Percentiles rank a stretch among this genome's conserved stretches.
Conservation (phyloP, 2,888 invertebrate genomes). For the Prenolepis imparis region DNA sequence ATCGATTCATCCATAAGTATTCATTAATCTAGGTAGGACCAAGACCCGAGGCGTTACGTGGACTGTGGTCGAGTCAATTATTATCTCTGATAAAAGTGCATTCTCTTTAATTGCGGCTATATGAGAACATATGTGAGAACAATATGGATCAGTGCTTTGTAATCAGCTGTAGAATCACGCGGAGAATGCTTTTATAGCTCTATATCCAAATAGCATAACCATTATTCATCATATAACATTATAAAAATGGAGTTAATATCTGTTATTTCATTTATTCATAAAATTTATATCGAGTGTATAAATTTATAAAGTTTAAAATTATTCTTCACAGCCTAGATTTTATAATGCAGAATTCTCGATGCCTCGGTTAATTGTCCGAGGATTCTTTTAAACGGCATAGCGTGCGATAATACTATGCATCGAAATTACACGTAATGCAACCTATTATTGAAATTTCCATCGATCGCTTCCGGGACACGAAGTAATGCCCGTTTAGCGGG, state of each 20-base stretch:
- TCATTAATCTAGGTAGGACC: constrained; percentile 40
- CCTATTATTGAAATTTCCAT: constrained; percentile 33
- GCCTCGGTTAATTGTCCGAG: neutral
- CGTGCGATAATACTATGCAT: neutral
- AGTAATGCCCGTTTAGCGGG: constrained; percentile 3
- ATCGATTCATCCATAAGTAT: constrained; percentile 24
- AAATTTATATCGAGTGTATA: neutral
- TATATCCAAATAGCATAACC: neutral
- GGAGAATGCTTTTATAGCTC: constrained; percentile 7
- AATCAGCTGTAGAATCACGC: neutral
- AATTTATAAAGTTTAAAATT: neutral
- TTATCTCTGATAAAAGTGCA: constrained; percentile 18
- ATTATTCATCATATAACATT: constrained; percentile 34
- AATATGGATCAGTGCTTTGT: constrained; percentile 13
- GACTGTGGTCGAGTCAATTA: neutral
- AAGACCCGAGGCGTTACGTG: neutral
- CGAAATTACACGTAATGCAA: constrained; percentile 14
- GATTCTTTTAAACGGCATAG: neutral
- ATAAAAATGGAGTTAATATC: constrained; percentile 14
- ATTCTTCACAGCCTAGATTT: neutral
- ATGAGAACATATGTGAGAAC: constrained; percentile 19
- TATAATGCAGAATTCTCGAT: neutral
- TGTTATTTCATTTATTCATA: neutral
- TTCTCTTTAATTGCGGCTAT: constrained; percentile 3
- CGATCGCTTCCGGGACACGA: constrained; percentile 14